Evolutionary conservation across 2,797 vertebrate genomes (phyloP), one percentile per base, ranked within the genome.

Genomic region (Micromesistius poutassou): DNA sequence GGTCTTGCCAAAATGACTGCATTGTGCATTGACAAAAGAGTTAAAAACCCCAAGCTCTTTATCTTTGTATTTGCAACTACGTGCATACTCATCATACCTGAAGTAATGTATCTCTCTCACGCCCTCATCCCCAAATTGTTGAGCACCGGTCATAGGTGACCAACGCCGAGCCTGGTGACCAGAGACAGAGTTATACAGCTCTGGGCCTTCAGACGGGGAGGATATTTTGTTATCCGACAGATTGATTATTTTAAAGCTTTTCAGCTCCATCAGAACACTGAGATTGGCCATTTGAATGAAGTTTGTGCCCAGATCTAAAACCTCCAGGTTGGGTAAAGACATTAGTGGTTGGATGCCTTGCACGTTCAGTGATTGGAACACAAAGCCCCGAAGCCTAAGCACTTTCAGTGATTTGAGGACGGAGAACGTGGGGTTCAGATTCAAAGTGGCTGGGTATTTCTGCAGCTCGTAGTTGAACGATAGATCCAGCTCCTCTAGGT

Each of bases 171-270:
- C 42, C 25, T 82, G 75, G 28, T 30, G 75, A 31, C 75, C 77
- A 0, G 86, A 78, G 33, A 83, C 82, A n/a, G 42, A 85, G 46
- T 85, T 36, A 40, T n/a, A 5, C 16, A 66, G 62, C 8, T 83
- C 82, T 74, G 91, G 93, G 40, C 80, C 83, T 12, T 93, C 91
- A 30, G 95, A 94, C 35, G 96, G 94, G 74, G 95, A 94, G 12
- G 97, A 97, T 90, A 99, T 98, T 93, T 98, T 99, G 89, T 99
- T 99, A 84, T 97, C 89, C 0, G 97, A 97, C 76, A 98, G 94
- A 80, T 95, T 95, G 80, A 99, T 94, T 78, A 96, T 89, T 86
- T 94, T 92, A 83, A 97, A 92, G 79, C 86, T 89, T 83, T 91
- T 93, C 62, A 99, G 92, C 25, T 94, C 19, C 82, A 92, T 89